Evolutionary conservation across 2,113 vertebrate genomes (phyloP), one percentile per base, ranked within the genome.

Genomic region (Hemiscyllium ocellatum): DNA sequence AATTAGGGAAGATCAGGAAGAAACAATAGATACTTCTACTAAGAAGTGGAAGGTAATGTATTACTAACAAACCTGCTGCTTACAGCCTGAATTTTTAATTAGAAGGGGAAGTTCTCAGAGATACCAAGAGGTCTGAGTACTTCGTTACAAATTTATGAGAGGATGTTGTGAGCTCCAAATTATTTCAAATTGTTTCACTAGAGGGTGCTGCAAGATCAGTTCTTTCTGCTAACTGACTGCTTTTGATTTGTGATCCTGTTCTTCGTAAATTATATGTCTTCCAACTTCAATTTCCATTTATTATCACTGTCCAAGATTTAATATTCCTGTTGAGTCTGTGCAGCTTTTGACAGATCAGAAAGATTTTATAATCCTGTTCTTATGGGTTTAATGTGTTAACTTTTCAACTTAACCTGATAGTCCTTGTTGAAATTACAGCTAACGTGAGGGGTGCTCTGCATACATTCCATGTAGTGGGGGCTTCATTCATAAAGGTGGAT

Each of bases 151-250:
- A 66, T 91, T 91, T 4, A 66, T 19, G 17, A 42, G 29, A 91
- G 29, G 56, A 33, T 2, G 61, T 33, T 66, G 17, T 37, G 61
- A 66, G 33, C 1, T 91, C 15, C 13, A 61, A 65, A 4, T 19
- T 29, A 52, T 90, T 56, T 61, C 52, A 65, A 37, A 10, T 6
- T 91, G 61, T 19, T 37, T 37, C 89, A 91, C 56, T 22, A 91
- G 89, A 91, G 89, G 89, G 87, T 61, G 87, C 87, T 90, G 87
- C 52, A 90, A 61, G 52, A 56, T 90, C 87, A 90, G 61, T 90
- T 90, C 56, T 61, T 89, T 61, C 87, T 61, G 17, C 5, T 29
- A 61, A 0, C 13, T 56, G 24, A 47, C 2, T 29, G 22, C 24
- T 66, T 37, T 22, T 66, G 56, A 91, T 33, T 8, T 6, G 17